phyloP scores from a whole-genome alignment of 2,888 invertebrate genomes.

The Myopa testacea region DNA sequence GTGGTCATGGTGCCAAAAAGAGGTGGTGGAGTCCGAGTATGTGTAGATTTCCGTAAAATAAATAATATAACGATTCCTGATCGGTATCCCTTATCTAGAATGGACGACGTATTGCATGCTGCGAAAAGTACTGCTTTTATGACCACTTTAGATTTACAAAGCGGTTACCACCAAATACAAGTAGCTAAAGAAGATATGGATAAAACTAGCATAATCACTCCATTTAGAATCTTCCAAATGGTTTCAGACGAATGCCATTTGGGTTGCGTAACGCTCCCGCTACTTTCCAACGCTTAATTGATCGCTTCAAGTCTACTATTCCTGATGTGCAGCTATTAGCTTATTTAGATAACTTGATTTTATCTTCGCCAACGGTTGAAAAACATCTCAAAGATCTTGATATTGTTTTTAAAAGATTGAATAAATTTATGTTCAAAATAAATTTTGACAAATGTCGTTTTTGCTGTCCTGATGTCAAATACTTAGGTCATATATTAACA shows the following conservation, averaged over 20 bases:
- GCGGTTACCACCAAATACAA: slow-evolving; percentile 33
- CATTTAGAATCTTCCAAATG: slow-evolving; percentile 46
- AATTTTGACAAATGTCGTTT: slow-evolving; percentile 26
- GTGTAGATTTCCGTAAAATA: too few species aligned
- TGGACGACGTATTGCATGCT: slow-evolving; percentile 43
- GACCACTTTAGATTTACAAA: slow-evolving; percentile 44
- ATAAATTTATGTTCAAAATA: too few species aligned
- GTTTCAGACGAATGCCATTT: slow-evolving; percentile 46
- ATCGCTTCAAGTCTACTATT: too few species aligned
- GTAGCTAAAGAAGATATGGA: slow-evolving; percentile 35
- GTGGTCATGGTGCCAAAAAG: slow-evolving; percentile 44
- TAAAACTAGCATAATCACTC: slow-evolving; percentile 46
- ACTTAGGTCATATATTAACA: slow-evolving; percentile 45
- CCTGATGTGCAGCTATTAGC: too few species aligned
- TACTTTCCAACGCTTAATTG: neutral
- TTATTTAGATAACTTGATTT: too few species aligned
- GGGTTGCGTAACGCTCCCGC: slow-evolving; percentile 28
- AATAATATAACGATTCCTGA: too few species aligned
- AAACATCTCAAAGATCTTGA: too few species aligned
- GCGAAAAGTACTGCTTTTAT: slow-evolving; percentile 41
- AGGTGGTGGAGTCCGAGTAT: too few species aligned
- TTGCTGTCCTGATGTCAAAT: slow-evolving; percentile 35
- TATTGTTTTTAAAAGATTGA: too few species aligned
- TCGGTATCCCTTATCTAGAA: slow-evolving; percentile 52
- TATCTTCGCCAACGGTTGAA: too few species aligned